Conservation (phyloP, 2,888 invertebrate species). For the Thymelicus lineola region DNA sequence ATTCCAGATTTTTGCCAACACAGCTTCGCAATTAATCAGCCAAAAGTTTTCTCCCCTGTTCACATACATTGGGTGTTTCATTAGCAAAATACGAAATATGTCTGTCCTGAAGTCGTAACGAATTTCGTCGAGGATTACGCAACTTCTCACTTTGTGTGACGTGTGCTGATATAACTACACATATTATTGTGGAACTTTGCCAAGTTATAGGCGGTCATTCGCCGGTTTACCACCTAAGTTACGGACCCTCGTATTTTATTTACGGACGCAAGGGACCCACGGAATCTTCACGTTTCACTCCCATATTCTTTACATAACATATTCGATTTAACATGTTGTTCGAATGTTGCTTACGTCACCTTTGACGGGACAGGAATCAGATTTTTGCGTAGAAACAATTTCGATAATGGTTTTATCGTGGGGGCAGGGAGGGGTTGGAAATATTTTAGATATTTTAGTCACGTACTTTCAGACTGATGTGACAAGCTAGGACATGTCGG, state of each 20-base stretch:
- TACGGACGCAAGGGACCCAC: slow-evolving; percentile 37
- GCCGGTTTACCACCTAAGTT: slow-evolving; percentile 46
- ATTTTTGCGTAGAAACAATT: slow-evolving; percentile 25
- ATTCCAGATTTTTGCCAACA: slow-evolving; percentile 36
- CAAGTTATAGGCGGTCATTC: slow-evolving; percentile 45
- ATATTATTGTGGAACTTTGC: slow-evolving; percentile 43
- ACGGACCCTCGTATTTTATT: slow-evolving; percentile 45
- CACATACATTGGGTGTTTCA: slow-evolving; percentile 39
- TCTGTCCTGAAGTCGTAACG: slow-evolving; percentile 47
- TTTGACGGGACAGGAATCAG: slow-evolving; percentile 13
- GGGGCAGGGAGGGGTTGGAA: slow-evolving; percentile 1
- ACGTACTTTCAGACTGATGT: slow-evolving; percentile 14
- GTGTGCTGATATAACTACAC: slow-evolving; percentile 35
- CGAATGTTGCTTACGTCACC: slow-evolving; percentile 25
- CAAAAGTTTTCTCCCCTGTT: slow-evolving; percentile 36
- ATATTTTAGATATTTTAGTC: slow-evolving; percentile 12
- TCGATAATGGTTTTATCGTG: slow-evolving; percentile 21
- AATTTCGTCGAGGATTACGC: slow-evolving; percentile 42
- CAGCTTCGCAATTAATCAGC: slow-evolving; percentile 37
- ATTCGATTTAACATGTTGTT: slow-evolving; percentile 32
- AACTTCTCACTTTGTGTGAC: slow-evolving; percentile 47
- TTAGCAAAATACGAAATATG: slow-evolving; percentile 39
- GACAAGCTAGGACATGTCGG: neutral
- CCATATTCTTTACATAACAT: slow-evolving; percentile 28
- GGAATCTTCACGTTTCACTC: slow-evolving; percentile 31